Evolutionary conservation across 2,888 invertebrate genomes (phyloP), one percentile per base, ranked within the genome.

Genomic region (Aspidiotus rigidus): DNA sequence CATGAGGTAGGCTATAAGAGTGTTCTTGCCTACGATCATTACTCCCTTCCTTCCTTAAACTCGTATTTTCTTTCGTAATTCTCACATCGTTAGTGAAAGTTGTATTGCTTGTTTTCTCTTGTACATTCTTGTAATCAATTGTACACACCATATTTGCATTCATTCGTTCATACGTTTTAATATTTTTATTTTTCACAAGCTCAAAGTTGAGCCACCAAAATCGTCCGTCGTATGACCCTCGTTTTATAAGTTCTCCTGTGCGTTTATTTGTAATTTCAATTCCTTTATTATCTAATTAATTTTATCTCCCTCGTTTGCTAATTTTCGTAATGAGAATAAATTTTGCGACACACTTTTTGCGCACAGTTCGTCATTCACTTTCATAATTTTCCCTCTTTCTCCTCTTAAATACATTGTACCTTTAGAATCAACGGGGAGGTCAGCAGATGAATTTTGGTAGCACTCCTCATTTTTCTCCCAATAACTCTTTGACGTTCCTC

Each of bases 21-120:
- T n/a, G n/a, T n/a, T n/a, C n/a, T n/a, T n/a, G n/a, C n/a, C n/a
- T n/a, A n/a, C n/a, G n/a, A n/a, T n/a, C 11, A 44, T 44, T 11
- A 44, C 49, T 44, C 49, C 49, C 49, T 44, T 44, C 49, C 49
- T 44, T 44, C n/a, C n/a, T n/a, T n/a, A n/a, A n/a, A n/a, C n/a
- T n/a, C n/a, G n/a, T n/a, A n/a, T n/a, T n/a, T n/a, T n/a, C n/a
- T n/a, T n/a, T n/a, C n/a, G n/a, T n/a, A n/a, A n/a, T n/a, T n/a
- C 49, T 44, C 11, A 44, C 49, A 10, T 44, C 49, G 11, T 44
- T 44, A 11, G 8, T 10, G 49, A 11, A 10, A 11, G 49, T 8
- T 44, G 8, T 44, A 44, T 11, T 44, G 9, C 49, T 11, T 44
- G 8, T 11, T 11, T 44, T 44, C 49, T 44, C 9, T n/a, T n/a